These are phyloP conservation scores for Channallabes apus DNA, from an alignment of 2,797 vertebrate species.

Conservation along the genomic window DNA sequence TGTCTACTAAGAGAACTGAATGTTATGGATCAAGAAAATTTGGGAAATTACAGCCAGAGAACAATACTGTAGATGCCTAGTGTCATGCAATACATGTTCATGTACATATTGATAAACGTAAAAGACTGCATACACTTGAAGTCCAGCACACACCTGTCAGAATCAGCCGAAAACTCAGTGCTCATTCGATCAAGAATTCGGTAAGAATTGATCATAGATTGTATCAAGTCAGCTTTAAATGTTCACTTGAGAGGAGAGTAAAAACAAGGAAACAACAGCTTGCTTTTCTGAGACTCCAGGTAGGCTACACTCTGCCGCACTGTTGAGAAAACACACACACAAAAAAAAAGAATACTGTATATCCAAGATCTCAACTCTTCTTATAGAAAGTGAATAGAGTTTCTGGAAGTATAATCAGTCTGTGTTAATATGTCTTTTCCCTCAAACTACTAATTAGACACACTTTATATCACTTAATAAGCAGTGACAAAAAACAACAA, in stretches of 20 bases:
- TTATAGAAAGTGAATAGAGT: background rate
- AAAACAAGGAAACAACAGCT: slow-evolving; percentile 78
- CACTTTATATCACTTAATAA: background rate
- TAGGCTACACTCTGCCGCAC: slow-evolving; percentile 82
- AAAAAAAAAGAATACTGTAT: background rate
- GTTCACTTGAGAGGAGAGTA: slow-evolving; percentile 86
- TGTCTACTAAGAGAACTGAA: background rate
- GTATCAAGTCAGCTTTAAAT: background rate
- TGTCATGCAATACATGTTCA: background rate
- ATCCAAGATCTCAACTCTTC: too few species aligned
- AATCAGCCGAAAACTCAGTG: background rate
- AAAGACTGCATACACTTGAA: background rate
- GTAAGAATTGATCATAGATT: background rate
- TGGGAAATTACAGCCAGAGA: background rate
- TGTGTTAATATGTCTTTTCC: background rate
- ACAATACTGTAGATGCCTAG: background rate
- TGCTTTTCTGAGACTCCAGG: slow-evolving; percentile 80
- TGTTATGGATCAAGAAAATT: background rate
- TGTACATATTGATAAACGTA: background rate
- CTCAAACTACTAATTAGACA: background rate
- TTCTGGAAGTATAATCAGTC: background rate
- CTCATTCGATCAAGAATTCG: background rate
- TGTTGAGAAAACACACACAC: slow-evolving; percentile 67
- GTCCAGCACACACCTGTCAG: background rate
- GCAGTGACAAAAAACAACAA: background rate